Evolutionary conservation across 2,888 invertebrate genomes (phyloP).

Genomic region (Tetropium fuscum): DNA sequence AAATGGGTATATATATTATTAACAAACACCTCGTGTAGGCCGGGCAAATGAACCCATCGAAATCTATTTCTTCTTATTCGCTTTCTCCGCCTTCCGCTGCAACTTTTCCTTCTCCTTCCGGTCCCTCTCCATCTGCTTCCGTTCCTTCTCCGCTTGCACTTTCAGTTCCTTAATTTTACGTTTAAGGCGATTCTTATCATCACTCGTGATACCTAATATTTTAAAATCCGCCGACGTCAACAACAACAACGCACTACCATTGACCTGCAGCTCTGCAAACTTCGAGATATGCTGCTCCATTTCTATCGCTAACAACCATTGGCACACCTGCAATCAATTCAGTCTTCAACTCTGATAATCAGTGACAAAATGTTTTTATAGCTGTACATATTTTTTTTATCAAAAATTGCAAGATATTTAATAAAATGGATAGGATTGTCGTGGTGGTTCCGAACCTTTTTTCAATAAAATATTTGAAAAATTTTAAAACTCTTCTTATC

Average conservation of each 20-base stretch:
- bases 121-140: constrained; percentile 85
- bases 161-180: constrained; percentile 88
- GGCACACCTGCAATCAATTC: constrained; percentile 79
- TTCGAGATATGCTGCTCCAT: constrained; percentile 89
- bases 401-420: no score
- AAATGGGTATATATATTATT: constrained; percentile 1
- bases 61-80: constrained; percentile 73
- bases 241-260: constrained; percentile 86
- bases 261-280: constrained; percentile 89
- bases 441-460: no score
- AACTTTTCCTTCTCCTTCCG: constrained; percentile 86
- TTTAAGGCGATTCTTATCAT: constrained; percentile 87
- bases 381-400: no score
- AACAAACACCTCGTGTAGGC: constrained; percentile 19
- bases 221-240: constrained; percentile 94
- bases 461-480: no score
- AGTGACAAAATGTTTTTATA: no score
- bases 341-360: no score
- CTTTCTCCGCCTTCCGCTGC: constrained; percentile 85
- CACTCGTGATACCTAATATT: constrained; percentile 81
- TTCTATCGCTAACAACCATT: constrained; percentile 87
- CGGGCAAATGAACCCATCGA: constrained; percentile 3
- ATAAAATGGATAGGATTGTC: no score
- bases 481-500: no score
- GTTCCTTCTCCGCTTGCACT: constrained; percentile 77